phyloP scores from a whole-genome alignment of 2,797 vertebrate species.

The Xyrichtys novacula region DNA sequence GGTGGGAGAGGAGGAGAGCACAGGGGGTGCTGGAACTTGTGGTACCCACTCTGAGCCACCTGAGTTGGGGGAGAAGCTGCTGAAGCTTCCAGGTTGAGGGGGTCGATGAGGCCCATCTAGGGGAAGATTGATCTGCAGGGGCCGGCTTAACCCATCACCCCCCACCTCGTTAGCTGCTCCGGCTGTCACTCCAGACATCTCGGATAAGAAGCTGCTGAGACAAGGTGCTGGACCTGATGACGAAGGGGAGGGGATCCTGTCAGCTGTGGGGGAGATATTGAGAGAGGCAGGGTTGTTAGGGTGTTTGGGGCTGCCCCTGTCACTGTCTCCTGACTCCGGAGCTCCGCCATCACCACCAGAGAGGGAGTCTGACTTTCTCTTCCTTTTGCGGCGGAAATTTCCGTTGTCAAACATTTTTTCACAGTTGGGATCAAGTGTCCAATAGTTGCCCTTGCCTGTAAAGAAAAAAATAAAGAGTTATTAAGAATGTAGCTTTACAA shows the following conservation, averaged over 20 bases:
- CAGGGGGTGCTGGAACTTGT: conserved; percentile 75
- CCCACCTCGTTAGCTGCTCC: conserved; percentile 78
- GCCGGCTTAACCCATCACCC: conserved; percentile 82
- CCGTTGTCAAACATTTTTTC: conserved; percentile 99
- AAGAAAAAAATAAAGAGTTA: conserved; percentile 26
- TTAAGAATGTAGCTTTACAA: background rate
- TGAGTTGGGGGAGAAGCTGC: conserved; percentile 86
- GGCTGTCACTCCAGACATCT: conserved; percentile 88
- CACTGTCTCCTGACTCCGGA: conserved; percentile 82
- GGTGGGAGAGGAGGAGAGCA: conserved; percentile 83
- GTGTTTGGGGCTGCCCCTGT: conserved; percentile 86
- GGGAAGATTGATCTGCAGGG: conserved; percentile 86
- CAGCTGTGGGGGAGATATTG: conserved; percentile 86
- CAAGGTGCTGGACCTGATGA: conserved; percentile 85
- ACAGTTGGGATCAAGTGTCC: conserved; percentile 99
- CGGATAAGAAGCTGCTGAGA: conserved; percentile 93
- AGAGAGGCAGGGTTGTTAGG: conserved; percentile 72
- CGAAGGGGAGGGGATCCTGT: conserved; percentile 87
- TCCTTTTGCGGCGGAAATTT: conserved; percentile 98
- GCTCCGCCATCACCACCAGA: conserved; percentile 66
- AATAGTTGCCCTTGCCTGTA: conserved; percentile 98
- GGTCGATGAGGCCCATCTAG: conserved; percentile 88
- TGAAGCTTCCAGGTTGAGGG: conserved; percentile 87
- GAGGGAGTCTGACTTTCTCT: conserved; percentile 93
- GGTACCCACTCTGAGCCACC: conserved; percentile 81